Evolutionary conservation across 2,888 invertebrate genomes (phyloP).

Genomic region (Campoplex capitator): DNA sequence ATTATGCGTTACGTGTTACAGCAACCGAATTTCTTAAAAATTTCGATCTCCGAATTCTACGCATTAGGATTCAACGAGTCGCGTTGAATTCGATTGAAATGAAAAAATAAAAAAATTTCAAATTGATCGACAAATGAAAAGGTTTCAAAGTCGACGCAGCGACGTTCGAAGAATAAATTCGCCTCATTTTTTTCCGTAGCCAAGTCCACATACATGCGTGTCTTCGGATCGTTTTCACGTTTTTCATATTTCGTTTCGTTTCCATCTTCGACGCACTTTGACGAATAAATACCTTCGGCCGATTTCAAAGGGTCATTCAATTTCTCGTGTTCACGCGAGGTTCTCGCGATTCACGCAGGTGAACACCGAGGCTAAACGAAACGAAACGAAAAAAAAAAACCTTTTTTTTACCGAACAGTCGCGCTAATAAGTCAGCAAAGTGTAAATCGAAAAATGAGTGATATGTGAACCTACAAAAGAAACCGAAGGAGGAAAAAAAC

Average conservation of each 20-base stretch:
- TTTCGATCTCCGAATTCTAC: background rate
- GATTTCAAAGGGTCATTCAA: slow-evolving; percentile 53
- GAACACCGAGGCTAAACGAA: background rate
- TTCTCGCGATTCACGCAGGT: slow-evolving; percentile 10
- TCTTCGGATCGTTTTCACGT: slow-evolving; percentile 49
- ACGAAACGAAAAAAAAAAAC: background rate
- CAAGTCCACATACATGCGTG: slow-evolving; percentile 37
- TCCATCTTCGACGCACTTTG: background rate
- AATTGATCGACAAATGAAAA: background rate
- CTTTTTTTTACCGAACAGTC: background rate
- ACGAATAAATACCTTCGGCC: slow-evolving; percentile 22
- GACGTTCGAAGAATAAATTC: background rate
- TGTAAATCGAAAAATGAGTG: slow-evolving; percentile 43
- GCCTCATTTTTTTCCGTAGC: background rate
- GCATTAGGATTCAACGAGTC: background rate
- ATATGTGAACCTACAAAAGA: background rate
- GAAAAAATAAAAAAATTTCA: background rate
- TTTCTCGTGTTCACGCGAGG: slow-evolving; percentile 49
- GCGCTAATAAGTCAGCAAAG: slow-evolving; percentile 30
- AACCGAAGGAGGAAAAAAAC: background rate
- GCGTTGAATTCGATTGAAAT: background rate
- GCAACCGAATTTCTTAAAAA: background rate
- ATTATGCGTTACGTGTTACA: slow-evolving; percentile 29
- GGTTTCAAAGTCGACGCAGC: too few species aligned
- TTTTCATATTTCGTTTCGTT: slow-evolving; percentile 37